Evolutionary conservation across 2,113 vertebrate genomes (phyloP), one percentile per base, ranked within the genome.

Genomic region (Empidonax traillii): DNA sequence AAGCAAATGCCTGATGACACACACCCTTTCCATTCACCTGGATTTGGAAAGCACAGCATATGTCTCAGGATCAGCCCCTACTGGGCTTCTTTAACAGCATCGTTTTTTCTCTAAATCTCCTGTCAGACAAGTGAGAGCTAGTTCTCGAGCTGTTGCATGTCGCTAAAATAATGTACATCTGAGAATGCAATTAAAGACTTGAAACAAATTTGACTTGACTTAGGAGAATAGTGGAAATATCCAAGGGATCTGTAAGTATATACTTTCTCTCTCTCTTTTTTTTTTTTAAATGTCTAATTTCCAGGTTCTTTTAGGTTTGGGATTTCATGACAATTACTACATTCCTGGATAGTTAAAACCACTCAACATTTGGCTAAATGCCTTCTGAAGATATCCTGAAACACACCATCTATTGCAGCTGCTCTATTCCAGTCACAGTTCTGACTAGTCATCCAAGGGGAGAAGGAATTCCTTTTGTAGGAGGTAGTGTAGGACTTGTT

Each of bases 371-470:
- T 97, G 96, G 86, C 95, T 85, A 90, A 90, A 71, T 93, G 94
- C 88, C 88, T 91, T 93, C 82, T 92, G 55, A 93, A 90, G 67
- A 86, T 83, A 91, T 90, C 93, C 85, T 86, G 82, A 96, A 92
- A 95, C 89, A 69, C 86, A 89, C 79, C 69, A 71, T 92, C 85
- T 90, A 82, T 81, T 95, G 85, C 92, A 92, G 67, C 93, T 95
- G 92, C 80, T 96, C 91, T 96, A 62, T 94, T 97, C 94, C 91
- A 97, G 93, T 94, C 95, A 96, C 83, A 94, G 75, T 84, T 96
- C 89, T 95, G 89, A 90, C 92, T 77, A 77, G 86, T 95, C 95
- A 95, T 84, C 88, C 76, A 78, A 87, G 65, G 75, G 95, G 92
- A 96, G 78, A 92, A 93, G 94, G 96, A 95, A 95, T 80, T 90